Evolutionary conservation across 1,140 invertebrate genomes (phyloP), one percentile per base, ranked within the genome.

Genomic region (Trachelipus rathkii): DNA sequence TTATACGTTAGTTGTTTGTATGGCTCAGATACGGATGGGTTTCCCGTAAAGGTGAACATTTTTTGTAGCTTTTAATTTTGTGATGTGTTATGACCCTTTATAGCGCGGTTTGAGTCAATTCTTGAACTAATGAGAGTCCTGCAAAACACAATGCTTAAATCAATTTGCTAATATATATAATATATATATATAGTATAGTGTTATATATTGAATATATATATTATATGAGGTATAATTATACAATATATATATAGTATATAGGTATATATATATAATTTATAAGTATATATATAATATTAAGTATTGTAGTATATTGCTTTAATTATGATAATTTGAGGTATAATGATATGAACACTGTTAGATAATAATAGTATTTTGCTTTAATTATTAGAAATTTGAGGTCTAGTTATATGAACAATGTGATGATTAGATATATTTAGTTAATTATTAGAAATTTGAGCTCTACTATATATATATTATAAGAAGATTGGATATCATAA

Each of bases 161-260:
- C 50, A 60, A 60, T 60, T 60, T 60, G 33, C 50, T 4, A 60
- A 60, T 19, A 60, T 60, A 60, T 60, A 15, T 13, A 60, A 60
- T 19, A 60, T 60, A 60, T 19, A 60, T 60, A 60, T 19, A 60
- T 60, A 19, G n/a, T 60, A 19, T 19, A 60, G n/a, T n/a, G n/a
- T n/a, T 13, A 60, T 19, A 60, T 60, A 60, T 15, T n/a, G n/a
- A n/a, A 60, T 60, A 60, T 60, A 60, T 60, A 60, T 60, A 60
- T 60, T 60, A n/a, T 60, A 60, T 60, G n/a, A 60, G 2, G 4
- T 60, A 60, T 15, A 60, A 4, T 2, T 15, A 60, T 19, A 15
- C n/a, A 15, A 60, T 60, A 60, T 60, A 60, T 60, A 60, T 60
- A 60, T n/a, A 13, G n/a, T 19, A 60, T 19, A 60, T n/a, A 60